phyloP scores from a whole-genome alignment of 2,113 vertebrate species.

The Corythoichthys haematopterus region DNA sequence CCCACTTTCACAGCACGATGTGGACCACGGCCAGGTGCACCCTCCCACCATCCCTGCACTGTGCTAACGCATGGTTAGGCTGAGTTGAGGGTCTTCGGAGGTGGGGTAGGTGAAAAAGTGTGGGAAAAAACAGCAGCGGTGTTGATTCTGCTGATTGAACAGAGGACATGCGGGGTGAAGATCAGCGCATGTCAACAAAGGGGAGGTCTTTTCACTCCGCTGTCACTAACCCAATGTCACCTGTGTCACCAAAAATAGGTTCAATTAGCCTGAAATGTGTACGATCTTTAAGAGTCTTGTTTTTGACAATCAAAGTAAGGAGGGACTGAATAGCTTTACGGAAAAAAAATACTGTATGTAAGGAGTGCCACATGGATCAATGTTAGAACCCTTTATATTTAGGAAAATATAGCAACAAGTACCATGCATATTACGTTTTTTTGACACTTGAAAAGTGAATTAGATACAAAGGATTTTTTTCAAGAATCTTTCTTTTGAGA shows the following conservation, averaged over 20 bases:
- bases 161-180: slow-evolving; percentile 32
- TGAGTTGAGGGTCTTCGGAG: background rate
- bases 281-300: background rate
- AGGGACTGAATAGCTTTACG: background rate
- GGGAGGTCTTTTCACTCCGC: slow-evolving; percentile 63
- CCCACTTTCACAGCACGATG: slow-evolving; percentile 46
- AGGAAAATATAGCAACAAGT: too few relatives aligned
- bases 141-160: slow-evolving; percentile 73
- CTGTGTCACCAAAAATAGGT: slow-evolving; percentile 47
- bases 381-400: background rate
- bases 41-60: background rate
- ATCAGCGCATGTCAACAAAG: slow-evolving; percentile 58
- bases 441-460: too few relatives aligned
- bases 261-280: background rate
- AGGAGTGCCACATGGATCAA: background rate
- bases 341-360: background rate
- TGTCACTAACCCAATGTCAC: slow-evolving; percentile 53
- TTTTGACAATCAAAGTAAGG: background rate
- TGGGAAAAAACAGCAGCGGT: slow-evolving; percentile 64
- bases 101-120: slow-evolving; percentile 6
- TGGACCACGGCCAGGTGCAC: slow-evolving; percentile 58
- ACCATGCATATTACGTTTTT: too few relatives aligned
- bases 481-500: too few relatives aligned
- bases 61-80: slow-evolving; percentile 10
- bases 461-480: too few relatives aligned